phyloP scores from a whole-genome alignment of 2,797 vertebrate genomes.

The Gymnothorax reevesii region DNA sequence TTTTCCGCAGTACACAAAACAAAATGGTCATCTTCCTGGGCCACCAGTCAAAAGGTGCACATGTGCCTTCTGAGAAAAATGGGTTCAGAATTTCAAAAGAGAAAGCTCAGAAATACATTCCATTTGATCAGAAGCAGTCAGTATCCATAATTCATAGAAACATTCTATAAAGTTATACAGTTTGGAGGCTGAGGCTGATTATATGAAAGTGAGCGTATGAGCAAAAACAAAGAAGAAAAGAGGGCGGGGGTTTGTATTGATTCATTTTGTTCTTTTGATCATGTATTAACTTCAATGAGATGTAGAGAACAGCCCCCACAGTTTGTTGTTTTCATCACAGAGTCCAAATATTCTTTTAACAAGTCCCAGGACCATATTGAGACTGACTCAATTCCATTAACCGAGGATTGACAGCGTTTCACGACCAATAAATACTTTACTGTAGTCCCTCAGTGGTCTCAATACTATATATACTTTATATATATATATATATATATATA shows the following conservation, averaged over 20 bases:
- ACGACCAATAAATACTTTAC: constrained; percentile 59
- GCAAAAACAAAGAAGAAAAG: background rate
- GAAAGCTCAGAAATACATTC: background rate
- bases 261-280: background rate
- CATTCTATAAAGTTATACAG: background rate
- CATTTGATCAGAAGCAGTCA: background rate
- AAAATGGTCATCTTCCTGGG: background rate
- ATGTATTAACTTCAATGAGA: constrained; percentile 8
- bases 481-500: too few species aligned
- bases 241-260: background rate
- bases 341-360: constrained; percentile 47
- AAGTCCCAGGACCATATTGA: constrained; percentile 46
- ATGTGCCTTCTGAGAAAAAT: background rate
- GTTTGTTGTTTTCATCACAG: constrained; percentile 37
- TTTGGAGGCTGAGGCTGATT: background rate
- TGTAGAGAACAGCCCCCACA: background rate
- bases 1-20: background rate
- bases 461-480: too few species aligned
- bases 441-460: constrained; percentile 46
- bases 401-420: constrained; percentile 53
- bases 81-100: background rate
- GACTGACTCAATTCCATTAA: constrained; percentile 57
- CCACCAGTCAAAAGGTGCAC: background rate
- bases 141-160: background rate
- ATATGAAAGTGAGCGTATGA: background rate